Percentiles rank a stretch among this genome's conserved stretches.
Evolutionary conservation across 2,888 invertebrate species (phyloP).

Genomic region (Thera britannica): DNA sequence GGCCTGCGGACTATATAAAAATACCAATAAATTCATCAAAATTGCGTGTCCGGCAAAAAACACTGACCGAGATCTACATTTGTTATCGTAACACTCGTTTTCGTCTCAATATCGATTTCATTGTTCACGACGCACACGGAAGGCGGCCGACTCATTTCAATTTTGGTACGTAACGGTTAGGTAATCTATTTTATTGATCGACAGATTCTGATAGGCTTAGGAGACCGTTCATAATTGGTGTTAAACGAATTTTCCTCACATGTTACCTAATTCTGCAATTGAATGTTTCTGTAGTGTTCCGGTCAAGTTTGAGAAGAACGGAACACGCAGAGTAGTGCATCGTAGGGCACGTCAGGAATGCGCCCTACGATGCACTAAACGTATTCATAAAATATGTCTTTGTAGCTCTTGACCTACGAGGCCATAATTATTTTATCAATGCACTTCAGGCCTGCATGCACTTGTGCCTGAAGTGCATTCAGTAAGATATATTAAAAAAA

Average conservation of each 20-base stretch:
- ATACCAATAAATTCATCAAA: constrained; percentile 55
- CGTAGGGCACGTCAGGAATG: too few relatives aligned
- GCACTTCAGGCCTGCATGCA: too few relatives aligned
- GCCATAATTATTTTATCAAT: too few relatives aligned
- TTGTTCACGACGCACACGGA: constrained; percentile 76
- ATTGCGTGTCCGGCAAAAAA: constrained; percentile 74
- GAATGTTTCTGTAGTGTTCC: background rate
- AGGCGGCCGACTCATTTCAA: constrained; percentile 74
- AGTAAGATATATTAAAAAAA: too few relatives aligned
- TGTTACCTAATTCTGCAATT: constrained; percentile 8
- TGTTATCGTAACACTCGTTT: constrained; percentile 64
- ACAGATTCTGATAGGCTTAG: constrained; percentile 38
- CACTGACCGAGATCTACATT: constrained; percentile 74
- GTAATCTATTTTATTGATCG: constrained; percentile 62
- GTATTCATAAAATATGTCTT: too few relatives aligned
- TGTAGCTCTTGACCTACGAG: too few relatives aligned
- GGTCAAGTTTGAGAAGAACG: background rate
- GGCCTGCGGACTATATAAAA: constrained; percentile 15
- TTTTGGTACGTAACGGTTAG: constrained; percentile 74
- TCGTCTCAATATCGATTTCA: constrained; percentile 74
- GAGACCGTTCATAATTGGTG: constrained; percentile 43
- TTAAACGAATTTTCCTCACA: constrained; percentile 20
- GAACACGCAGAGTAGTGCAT: background rate
- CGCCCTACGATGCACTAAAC: too few relatives aligned
- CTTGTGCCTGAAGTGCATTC: too few relatives aligned